These are phyloP conservation scores for Tautogolabrus adspersus DNA, from an alignment of 2,113 vertebrate species.

Conservation along the genomic window DNA sequence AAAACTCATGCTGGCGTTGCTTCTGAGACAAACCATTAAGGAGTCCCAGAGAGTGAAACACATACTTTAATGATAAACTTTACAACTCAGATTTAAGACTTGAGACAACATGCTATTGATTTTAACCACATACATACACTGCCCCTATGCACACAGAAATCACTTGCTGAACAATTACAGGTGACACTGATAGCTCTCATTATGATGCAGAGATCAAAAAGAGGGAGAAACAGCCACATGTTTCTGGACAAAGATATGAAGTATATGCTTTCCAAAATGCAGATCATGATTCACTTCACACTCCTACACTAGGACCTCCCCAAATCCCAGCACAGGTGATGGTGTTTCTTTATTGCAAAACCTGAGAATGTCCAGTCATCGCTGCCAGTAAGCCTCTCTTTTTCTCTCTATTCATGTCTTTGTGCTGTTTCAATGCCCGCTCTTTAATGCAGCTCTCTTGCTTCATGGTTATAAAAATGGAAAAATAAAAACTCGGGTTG, in stretches of 20 bases:
- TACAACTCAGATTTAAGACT: background rate
- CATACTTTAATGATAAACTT: too few species aligned
- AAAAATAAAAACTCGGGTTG: background rate
- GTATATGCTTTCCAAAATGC: too few species aligned
- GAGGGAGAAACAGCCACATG: background rate
- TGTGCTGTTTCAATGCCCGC: background rate
- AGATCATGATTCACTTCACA: constrained; percentile 4
- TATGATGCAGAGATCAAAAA: background rate
- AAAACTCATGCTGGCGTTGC: too few species aligned
- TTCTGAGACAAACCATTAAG: too few species aligned
- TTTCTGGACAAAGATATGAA: background rate
- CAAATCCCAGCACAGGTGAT: background rate
- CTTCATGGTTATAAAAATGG: background rate
- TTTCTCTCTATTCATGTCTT: background rate
- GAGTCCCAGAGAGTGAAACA: too few species aligned
- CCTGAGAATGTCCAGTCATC: background rate
- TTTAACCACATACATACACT: constrained; percentile 1
- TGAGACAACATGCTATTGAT: constrained; percentile 24
- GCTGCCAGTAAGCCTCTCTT: background rate
- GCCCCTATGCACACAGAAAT: background rate
- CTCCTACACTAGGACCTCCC: background rate
- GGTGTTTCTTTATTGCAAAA: background rate
- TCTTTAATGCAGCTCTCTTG: constrained; percentile 1
- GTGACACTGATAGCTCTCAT: constrained; percentile 3
- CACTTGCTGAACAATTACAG: too few species aligned